Base-by-base conservation (phyloP, 1,140 invertebrate genomes). In the Sarcophaga bullata region DNA sequence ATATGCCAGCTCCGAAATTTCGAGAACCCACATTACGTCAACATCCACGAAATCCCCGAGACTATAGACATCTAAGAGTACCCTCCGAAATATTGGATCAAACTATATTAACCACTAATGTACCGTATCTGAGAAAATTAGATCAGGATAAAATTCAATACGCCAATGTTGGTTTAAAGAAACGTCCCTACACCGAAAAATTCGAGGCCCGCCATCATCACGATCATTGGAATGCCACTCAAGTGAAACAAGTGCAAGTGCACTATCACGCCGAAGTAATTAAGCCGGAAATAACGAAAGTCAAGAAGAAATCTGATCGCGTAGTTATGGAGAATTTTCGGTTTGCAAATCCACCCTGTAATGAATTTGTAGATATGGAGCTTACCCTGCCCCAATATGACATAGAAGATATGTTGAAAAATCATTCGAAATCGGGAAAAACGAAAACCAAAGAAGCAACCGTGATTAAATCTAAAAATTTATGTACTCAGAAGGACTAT, bases 151-250 rank as follows among this genome's bases (percentile, higher is more conserved):
- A 82, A 7, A 82, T 85, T 0, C 81, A 86, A 9, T 85, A 84
- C 17, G 84, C 81, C 11, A 89, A 89, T 84, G 85, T 89, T 7
- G 85, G 84, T 0, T 49, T 80, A 7, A 81, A 84, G 8, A 86
- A 86, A 52, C 84, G 84, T 0, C 84, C 84, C 0, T 90, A 84
- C 46, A 85, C 87, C 8, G 84, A 86, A 0, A 52, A 84, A 0
- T 85, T 90, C 0, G 87, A 89, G 80, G 86, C 87, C 0, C 84
- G 89, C 0, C 89, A 90, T 58, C 89, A 90, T 81, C 88, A 90
- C 49, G 88, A 89, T 49, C 89, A 90, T 72, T 86, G 85, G 85
- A 73, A 86, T 4, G 86, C 89, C 17, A 89, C 86, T 0, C 86
- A 90, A n/a, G 81, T 83, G n/a, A 89, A 88, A 25, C 84, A 76